Base-by-base conservation (phyloP, 2,888 invertebrate species). In the Pyrgus malvae region DNA sequence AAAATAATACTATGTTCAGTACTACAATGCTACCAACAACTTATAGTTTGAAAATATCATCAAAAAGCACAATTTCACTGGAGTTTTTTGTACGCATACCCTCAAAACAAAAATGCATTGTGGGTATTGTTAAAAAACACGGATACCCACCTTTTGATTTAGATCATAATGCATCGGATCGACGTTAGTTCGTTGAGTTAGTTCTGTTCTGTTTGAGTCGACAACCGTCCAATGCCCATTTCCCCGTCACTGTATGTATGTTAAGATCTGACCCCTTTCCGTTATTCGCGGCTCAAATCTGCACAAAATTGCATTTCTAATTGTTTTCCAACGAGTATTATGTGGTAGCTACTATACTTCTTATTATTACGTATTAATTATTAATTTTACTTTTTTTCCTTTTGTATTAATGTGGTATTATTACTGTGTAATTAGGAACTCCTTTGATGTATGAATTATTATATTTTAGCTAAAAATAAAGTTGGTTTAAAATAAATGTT, bases 391-490 rank as follows among this genome's bases (percentile, higher is more conserved):
- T 56, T 35, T 37, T 17, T 59, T 64, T 70, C 59, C 61, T 60
- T 80, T 80, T 73, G 65, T 79, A 80, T 81, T 81, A 72, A 76
- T 69, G 74, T 74, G 79, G 83, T 88, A 85, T 83, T 82, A 81
- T 79, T 78, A 84, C 75, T 76, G 75, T 86, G 82, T 80, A 80
- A 74, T 81, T 88, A 86, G 80, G 79, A 80, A 79, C 88, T 88
- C 85, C 87, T 86, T 89, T 87, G 86, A 89, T 89, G 89, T 90
- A 89, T 89, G 88, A 78, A 90, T 89, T 87, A 89, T 88, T 89
- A 90, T 89, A 89, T 90, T 89, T 89, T 90, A 90, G 90, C 89
- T 90, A 90, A 88, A 88, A 89, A 89, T 89, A 90, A 89, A 90
- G 89, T 90, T 89, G 89, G 87, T 90, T 89, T 90, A 87, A 89